Evolutionary conservation across 2,113 vertebrate species (phyloP).

Genomic region (Sialia sialis): DNA sequence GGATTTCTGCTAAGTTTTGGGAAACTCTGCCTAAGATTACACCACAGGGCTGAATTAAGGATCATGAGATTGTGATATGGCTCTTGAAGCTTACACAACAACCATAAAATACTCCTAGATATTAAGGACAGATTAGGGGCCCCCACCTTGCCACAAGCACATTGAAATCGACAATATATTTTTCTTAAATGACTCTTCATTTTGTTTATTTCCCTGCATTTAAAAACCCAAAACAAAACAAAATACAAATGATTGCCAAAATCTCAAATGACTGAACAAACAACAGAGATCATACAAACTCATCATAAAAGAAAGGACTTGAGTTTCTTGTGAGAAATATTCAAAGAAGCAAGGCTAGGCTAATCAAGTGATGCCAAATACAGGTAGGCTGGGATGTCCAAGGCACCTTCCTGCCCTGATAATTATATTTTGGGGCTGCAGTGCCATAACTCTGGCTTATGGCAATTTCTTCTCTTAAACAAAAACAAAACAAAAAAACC

Average conservation of each 20-base stretch:
- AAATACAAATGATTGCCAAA: background rate
- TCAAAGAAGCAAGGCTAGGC: background rate
- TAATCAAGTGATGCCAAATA: background rate
- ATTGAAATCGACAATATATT: background rate
- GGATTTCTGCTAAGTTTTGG: background rate
- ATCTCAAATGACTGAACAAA: background rate
- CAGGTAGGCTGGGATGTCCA: background rate
- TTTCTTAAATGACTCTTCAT: background rate
- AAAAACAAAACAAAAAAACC: background rate
- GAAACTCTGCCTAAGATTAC: background rate
- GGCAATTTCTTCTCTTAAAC: slow-evolving; percentile 47
- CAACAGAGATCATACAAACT: background rate
- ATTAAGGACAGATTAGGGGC: background rate
- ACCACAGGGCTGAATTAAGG: background rate
- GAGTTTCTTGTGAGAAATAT: background rate
- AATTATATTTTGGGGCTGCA: slow-evolving; percentile 41
- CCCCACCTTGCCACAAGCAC: background rate
- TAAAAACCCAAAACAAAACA: background rate
- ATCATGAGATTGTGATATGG: rapidly evolving
- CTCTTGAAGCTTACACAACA: background rate
- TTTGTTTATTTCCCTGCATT: background rate
- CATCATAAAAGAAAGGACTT: background rate
- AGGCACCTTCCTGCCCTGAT: background rate
- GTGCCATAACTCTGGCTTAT: slow-evolving; percentile 17
- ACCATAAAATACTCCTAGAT: background rate